Evolutionary conservation across 2,113 vertebrate species (phyloP).

Genomic region (Anarrhichthys ocellatus): DNA sequence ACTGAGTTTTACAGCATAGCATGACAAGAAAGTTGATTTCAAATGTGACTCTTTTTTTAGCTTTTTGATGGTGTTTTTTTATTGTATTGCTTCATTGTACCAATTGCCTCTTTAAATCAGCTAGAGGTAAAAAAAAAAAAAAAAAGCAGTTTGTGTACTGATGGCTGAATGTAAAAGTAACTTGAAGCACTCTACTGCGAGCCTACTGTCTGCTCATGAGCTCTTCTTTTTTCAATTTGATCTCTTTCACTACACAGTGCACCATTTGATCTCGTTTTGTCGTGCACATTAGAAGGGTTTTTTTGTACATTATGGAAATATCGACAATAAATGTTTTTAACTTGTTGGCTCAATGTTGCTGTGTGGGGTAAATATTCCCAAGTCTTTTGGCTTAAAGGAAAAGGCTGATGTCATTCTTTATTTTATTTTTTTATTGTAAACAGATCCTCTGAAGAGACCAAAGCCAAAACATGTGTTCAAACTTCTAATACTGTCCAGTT

Average conservation of each 20-base stretch:
- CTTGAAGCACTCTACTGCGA: constrained; percentile 37
- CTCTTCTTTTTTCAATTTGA: constrained; percentile 18
- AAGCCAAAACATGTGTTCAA: background rate
- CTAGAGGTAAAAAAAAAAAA: background rate
- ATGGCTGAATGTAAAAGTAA: constrained; percentile 75
- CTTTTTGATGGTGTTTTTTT: constrained; percentile 15
- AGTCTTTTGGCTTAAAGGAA: background rate
- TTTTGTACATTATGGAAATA: constrained; percentile 74
- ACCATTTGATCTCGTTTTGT: constrained; percentile 24
- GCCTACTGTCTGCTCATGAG: constrained; percentile 26
- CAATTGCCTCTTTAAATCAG: constrained; percentile 14
- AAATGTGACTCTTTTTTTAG: constrained; percentile 1
- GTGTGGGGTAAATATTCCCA: background rate
- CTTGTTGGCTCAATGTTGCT: constrained; percentile 72
- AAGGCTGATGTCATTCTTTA: background rate
- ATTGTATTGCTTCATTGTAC: constrained; percentile 30
- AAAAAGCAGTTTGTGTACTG: constrained; percentile 28
- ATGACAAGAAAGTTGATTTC: constrained; percentile 22
- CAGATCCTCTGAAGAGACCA: background rate
- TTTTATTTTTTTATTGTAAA: background rate
- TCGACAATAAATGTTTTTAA: constrained; percentile 82
- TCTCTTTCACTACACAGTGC: constrained; percentile 44
- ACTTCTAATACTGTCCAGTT: background rate
- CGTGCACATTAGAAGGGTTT: constrained; percentile 49
- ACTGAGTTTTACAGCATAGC: constrained; percentile 24